These are phyloP conservation scores for Drosophila gaucha DNA, from an alignment of 2,888 invertebrate species.

Conservation along the genomic window DNA sequence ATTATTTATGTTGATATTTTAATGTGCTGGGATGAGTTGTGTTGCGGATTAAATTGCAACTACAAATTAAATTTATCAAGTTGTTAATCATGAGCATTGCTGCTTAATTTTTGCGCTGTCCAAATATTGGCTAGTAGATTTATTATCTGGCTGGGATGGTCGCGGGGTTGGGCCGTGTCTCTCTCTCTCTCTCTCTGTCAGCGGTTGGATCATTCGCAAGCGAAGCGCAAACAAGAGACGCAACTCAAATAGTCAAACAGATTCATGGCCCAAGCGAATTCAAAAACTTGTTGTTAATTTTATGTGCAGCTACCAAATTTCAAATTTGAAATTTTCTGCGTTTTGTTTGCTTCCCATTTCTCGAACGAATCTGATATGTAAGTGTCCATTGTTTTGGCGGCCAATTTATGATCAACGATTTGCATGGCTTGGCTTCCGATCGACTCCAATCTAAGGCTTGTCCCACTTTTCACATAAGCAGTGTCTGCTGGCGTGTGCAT, in stretches of 20 bases:
- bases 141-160: constrained; percentile 6
- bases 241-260: constrained; percentile 27
- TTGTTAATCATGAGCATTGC: constrained; percentile 39
- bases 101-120: constrained; percentile 32
- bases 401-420: constrained; percentile 34
- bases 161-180: constrained; percentile 2
- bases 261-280: constrained; percentile 68
- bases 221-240: constrained; percentile 54
- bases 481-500: neutral
- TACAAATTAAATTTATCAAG: constrained; percentile 53
- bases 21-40: constrained; percentile 25
- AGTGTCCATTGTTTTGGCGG: constrained; percentile 50
- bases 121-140: constrained; percentile 44
- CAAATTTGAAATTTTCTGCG: constrained; percentile 30
- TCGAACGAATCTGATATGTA: constrained; percentile 51
- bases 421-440: constrained; percentile 69
- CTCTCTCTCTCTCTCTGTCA: neutral
- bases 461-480: constrained; percentile 35
- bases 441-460: constrained; percentile 9
- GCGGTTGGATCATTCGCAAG: constrained; percentile 23
- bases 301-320: constrained; percentile 29
- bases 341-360: constrained; percentile 45
- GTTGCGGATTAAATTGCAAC: constrained; percentile 47
- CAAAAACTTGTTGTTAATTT: constrained; percentile 68
- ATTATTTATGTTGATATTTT: constrained; percentile 49